Evolutionary conservation across 2,888 invertebrate species (phyloP), one percentile per base, ranked within the genome.

Genomic region (Cordilura impudica): DNA sequence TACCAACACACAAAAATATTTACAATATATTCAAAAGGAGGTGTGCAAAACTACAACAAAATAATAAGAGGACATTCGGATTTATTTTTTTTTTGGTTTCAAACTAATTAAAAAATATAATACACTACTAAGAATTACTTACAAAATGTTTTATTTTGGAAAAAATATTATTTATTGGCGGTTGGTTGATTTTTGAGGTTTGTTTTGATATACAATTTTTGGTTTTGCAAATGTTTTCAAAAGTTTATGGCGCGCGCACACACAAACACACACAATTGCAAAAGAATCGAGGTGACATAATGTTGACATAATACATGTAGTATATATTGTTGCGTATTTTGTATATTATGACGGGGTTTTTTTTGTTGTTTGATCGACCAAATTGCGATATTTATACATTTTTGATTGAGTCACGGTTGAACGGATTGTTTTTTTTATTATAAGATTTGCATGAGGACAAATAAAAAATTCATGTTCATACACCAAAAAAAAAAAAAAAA

Each of bases 81-180:
- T 19, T 54, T 12, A n/a, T 31, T 35, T 43, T 51, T 19, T 35
- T 5, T 51, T 51, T 31, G 21, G 10, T 31, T 29, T 43, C 39
- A 69, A 75, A 70, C 75, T 76, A 76, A 58, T 56, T 39, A 7
- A 69, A 70, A 74, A 63, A 71, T 66, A 67, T 75, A 39, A 23
- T 75, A 75, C 71, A 75, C 60, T 75, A 79, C 75, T 72, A 67
- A 65, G 49, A 47, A 66, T 79, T 79, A 79, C 79, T 78, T 78
- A 78, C 78, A 79, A 79, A 75, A 71, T 77, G 60, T 70, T 70
- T 66, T 56, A n/a, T 54, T 60, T 63, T 63, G 29, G 18, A 63
- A 63, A 51, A 49, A 63, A 53, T 65, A 49, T 45, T 54, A 21
- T 71, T 53, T 53, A 26, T 54, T 74, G 67, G 51, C 67, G 54